Base-by-base conservation (phyloP, 2,888 invertebrate genomes). In the Unio delphinus region DNA sequence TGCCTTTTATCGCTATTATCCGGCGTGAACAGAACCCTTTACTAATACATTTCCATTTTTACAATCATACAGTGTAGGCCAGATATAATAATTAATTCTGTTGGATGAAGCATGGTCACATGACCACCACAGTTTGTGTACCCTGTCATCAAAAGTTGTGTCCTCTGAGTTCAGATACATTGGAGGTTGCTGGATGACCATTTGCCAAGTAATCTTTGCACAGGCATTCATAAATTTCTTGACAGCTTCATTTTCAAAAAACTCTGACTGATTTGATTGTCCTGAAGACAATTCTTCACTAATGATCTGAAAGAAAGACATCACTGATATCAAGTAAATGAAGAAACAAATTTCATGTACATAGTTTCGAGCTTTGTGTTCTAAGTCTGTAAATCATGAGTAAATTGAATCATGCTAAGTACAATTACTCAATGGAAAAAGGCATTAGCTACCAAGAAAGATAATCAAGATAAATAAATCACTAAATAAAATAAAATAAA, bases 111-210 rank as follows among this genome's bases (percentile, higher is more conserved):
- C 69, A 71, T 82, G 81, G 75, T 83, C 81, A 79, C 87, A 87
- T 64, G 86, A 85, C 87, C 87, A 86, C 86, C 87, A 87, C 61
- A 87, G 70, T 74, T 83, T 83, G 75, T 87, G 87, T 55, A 75
- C 74, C 45, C 75, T 83, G 20, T 81, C 83, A 76, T 83, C 80
- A 69, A 84, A 86, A 20, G 68, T 67, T 26, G 72, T 74, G 72
- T 85, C 83, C 30, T 69, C 68, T 6, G 74, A 72, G 23, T 72
- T 77, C 8, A 87, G 74, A 55, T 65, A 74, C 87, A 87, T 87
- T 8, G 83, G 80, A 11, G 85, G 83, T 64, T 80, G 80, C 65
- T 87, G 87, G 15, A 85, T 78, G n/a, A 81, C 79, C 87, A 87
- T 87, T 63, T 86, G 87, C 87, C 87, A 87, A 17, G 85, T 81